Base-by-base conservation (phyloP, 2,888 invertebrate genomes). In the Caenorhabditis doughertyi region DNA sequence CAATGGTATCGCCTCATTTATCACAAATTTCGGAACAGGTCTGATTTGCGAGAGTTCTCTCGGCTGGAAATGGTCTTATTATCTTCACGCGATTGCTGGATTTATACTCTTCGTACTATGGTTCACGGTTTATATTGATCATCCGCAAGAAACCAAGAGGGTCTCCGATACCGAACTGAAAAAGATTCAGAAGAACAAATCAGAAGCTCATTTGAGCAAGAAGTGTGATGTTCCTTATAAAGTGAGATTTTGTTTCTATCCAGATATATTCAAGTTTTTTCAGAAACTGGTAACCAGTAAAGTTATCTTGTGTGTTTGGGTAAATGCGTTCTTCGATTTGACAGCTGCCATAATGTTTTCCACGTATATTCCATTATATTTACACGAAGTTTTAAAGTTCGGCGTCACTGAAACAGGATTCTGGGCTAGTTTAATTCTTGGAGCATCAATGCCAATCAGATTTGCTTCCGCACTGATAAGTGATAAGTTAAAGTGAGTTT, bases 11-110 rank as follows among this genome's bases (percentile, higher is more conserved):
- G 85, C 90, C 7, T 84, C 84, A 8, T 80, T 83, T 0, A 58
- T 89, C 25, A 89, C 90, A 25, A 90, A 89, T 44, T 70, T 85
- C 1, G 72, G 83, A 2, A 81, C 88, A 13, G 90, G 89, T 35
- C 9, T 71, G 23, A 68, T 82, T 9, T 82, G 82, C 16, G 82
- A 82, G 25, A 77, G 72, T 16, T 79, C 71, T 4, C 74, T 79
- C 8, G 84, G 85, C 0, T 85, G 85, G 85, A 76, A 76, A 35
- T 82, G 60, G 53, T 79, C 85, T 3, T 85, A 77, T 51, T 85
- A 85, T 32, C 49, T 84, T 42, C 85, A 85, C 32, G 65, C 81
- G 3, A 13, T 73, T 7, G 47, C 56, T 11, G 84, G 85, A 51
- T 7, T 84, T 8, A 47, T 83, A 2, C 70, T 88, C 0, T 88